phyloP scores from a whole-genome alignment of 2,888 invertebrate species.

The Pharmacophagus antenor region DNA sequence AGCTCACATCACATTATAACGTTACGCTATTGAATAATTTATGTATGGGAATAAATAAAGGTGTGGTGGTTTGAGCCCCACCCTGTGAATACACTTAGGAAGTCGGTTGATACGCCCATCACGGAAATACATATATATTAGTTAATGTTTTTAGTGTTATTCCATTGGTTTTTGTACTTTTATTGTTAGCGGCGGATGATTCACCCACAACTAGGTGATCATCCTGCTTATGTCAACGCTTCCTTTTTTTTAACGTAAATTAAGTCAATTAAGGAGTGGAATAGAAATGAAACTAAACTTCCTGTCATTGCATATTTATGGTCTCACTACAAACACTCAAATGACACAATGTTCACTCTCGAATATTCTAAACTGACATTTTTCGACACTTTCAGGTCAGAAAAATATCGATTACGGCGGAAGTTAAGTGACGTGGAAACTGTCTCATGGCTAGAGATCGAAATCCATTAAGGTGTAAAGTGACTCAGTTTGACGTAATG shows the following conservation, averaged over 20 bases:
- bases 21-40: conserved; percentile 71
- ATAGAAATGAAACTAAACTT: neutral
- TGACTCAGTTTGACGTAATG: conserved; percentile 62
- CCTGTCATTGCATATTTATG: conserved; percentile 11
- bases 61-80: conserved; percentile 67
- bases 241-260: too few relatives aligned
- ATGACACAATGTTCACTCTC: conserved; percentile 47
- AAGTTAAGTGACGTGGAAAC: conserved; percentile 75
- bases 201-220: too few relatives aligned
- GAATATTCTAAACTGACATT: conserved; percentile 57
- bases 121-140: too few relatives aligned
- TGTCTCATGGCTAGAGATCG: conserved; percentile 66
- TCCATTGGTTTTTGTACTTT: too few relatives aligned
- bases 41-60: conserved; percentile 64
- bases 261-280: neutral
- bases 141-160: too few relatives aligned
- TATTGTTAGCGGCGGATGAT: too few relatives aligned
- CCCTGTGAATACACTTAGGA: conserved; percentile 45
- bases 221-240: too few relatives aligned
- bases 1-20: conserved; percentile 59
- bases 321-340: conserved; percentile 36
- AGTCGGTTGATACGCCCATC: conserved; percentile 54
- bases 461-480: conserved; percentile 71
- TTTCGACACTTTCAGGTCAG: conserved; percentile 64
- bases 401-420: conserved; percentile 75